Evolutionary conservation across 2,113 vertebrate species (phyloP).

Genomic region (Apistogramma diplotaenia): DNA sequence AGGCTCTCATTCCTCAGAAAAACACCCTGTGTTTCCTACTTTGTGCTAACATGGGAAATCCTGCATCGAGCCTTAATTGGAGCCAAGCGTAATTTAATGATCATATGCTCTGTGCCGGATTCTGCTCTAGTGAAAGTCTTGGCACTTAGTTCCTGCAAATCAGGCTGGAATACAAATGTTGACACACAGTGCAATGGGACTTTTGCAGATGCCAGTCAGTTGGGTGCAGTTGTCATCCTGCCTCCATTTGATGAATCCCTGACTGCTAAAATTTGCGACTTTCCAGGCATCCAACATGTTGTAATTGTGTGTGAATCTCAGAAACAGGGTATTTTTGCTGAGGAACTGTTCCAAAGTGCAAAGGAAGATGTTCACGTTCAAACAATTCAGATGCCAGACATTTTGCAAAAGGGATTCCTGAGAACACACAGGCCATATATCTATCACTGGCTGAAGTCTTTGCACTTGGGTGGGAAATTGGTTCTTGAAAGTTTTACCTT

Average conservation of each 20-base stretch:
- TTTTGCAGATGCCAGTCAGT: constrained; percentile 44
- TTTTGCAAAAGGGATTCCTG: constrained; percentile 79
- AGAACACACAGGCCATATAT: constrained; percentile 65
- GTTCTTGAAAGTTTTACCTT: constrained; percentile 49
- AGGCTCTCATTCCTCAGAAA: constrained; percentile 73
- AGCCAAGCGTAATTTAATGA: constrained; percentile 70
- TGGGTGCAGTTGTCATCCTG: constrained; percentile 76
- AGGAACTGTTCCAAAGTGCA: constrained; percentile 44
- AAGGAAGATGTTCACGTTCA: constrained; percentile 74
- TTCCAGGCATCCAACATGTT: constrained; percentile 67
- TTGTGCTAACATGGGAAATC: constrained; percentile 82
- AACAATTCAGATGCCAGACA: constrained; percentile 42
- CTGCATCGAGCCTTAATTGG: constrained; percentile 69
- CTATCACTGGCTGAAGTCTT: constrained; percentile 75
- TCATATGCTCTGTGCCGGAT: constrained; percentile 74
- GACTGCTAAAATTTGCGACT: constrained; percentile 53
- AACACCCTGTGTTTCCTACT: constrained; percentile 82
- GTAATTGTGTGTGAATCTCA: constrained; percentile 74
- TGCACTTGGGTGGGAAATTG: constrained; percentile 65
- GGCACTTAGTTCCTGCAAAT: constrained; percentile 64
- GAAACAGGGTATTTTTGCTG: constrained; percentile 22
- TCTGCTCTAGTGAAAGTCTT: constrained; percentile 80
- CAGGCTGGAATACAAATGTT: constrained; percentile 77
- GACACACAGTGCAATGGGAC: constrained; percentile 44
- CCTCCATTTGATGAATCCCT: constrained; percentile 70